Evolutionary conservation across 2,797 vertebrate genomes (phyloP).

Genomic region (Florisuga fusca): DNA sequence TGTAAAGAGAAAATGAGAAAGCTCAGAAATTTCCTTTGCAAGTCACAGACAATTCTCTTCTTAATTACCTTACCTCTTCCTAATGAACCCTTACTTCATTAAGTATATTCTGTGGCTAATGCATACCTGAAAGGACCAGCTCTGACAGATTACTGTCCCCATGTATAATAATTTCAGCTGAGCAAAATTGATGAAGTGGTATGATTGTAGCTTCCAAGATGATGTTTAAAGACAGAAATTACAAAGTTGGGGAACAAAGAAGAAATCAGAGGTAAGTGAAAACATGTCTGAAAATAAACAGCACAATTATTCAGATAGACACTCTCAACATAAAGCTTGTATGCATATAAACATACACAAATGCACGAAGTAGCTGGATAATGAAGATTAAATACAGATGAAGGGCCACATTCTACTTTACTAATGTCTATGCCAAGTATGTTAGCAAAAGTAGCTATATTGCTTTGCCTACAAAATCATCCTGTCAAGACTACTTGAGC

Average conservation of each 20-base stretch:
- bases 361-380: neutral
- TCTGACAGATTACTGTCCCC: neutral
- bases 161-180: neutral
- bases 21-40: neutral
- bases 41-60: neutral
- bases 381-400: neutral
- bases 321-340: neutral
- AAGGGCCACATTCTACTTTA: neutral
- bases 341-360: neutral
- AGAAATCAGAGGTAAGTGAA: neutral
- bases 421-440: neutral
- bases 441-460: neutral
- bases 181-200: neutral
- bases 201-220: neutral
- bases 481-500: neutral
- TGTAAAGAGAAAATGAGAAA: constrained; percentile 12
- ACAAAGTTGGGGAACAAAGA: neutral
- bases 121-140: neutral
- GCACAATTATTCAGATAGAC: neutral
- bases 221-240: neutral
- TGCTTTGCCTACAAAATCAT: neutral
- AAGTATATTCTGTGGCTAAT: neutral
- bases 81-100: constrained; percentile 12
- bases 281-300: neutral
- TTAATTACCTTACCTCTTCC: neutral